Percentiles rank a stretch among this genome's conserved stretches.
Evolutionary conservation across 2,797 vertebrate species (phyloP).

Genomic region (Meda fulgida): DNA sequence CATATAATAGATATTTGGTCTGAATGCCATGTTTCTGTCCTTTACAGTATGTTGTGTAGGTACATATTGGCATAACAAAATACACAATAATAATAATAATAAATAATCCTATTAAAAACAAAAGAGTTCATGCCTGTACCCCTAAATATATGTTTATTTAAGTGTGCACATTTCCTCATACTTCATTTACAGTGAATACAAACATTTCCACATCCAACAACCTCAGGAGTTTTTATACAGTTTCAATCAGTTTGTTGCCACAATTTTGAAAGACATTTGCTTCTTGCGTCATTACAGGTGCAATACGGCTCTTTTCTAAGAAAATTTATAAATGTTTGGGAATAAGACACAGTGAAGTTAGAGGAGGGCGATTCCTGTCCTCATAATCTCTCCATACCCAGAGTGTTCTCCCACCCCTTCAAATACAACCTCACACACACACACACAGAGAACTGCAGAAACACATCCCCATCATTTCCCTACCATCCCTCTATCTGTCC

Average conservation of each 20-base stretch:
- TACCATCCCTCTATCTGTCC: slow-evolving; percentile 43
- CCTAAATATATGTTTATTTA: background rate
- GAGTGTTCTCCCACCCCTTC: slow-evolving; percentile 1
- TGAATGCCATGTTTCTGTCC: background rate
- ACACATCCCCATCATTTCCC: slow-evolving; percentile 27
- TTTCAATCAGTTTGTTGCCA: background rate
- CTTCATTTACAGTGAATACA: slow-evolving; percentile 13
- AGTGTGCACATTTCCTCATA: background rate
- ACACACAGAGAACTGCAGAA: background rate
- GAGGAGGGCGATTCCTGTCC: background rate
- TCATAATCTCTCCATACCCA: slow-evolving; percentile 11
- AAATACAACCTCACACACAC: background rate
- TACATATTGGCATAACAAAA: background rate
- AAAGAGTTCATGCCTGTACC: background rate
- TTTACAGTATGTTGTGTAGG: background rate
- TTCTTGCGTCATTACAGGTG: slow-evolving; percentile 20
- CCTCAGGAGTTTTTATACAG: background rate
- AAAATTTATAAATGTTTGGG: background rate
- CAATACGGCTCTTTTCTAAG: background rate
- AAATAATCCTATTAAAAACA: background rate
- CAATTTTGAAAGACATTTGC: background rate
- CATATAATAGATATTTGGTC: background rate
- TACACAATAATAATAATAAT: background rate
- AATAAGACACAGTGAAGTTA: background rate
- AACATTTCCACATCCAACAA: background rate